Evolutionary conservation across 2,797 vertebrate species (phyloP), one percentile per base, ranked within the genome.

Genomic region (Neostethus bicornis): DNA sequence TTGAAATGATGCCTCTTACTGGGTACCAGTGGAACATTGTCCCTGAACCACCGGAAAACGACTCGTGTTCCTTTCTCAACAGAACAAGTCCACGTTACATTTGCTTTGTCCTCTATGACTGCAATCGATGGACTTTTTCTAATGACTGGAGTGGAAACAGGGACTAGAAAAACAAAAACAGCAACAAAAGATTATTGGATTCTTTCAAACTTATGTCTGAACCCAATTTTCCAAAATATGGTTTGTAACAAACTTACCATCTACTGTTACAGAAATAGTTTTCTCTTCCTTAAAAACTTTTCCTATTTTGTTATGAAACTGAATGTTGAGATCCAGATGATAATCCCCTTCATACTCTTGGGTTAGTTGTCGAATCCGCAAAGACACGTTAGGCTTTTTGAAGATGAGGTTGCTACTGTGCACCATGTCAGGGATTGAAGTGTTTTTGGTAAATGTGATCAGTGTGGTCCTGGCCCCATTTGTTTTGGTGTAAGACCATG

Each of bases 81-180:
- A 1, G 78, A 82, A 75, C 97, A 99, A 5, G 81, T 93, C 87
- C 91, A 87, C 0, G 95, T 97, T n/a, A 96, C 87, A 23, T 98
- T 97, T 2, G 91, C 94, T 55, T 90, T 83, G 13, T 96, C 85
- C 50, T 98, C 97, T 39, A 97, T 90, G 4, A 94, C 92, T 14
- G 94, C 91, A 4, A 88, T 83, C 0, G 85, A 69, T 1, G 95
- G 94, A 14, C 85, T 91, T 65, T 77, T 93, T 59, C 72, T 54
- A 29, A 96, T 84, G 32, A 84, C 25, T 0, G 96, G 95, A 26
- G 78, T 87, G 34, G 92, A 91, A 50, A 98, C 91, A 32, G 93
- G 94, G 59, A 94, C 97, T 99, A 29, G 39, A 23, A 21, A 3
- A n/a, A 19, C 28, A 7, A 19, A 16, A 19, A 14, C 14, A 34